These are phyloP conservation scores for Acestrorhynchus altus DNA, from an alignment of 2,797 vertebrate genomes.

Conservation along the genomic window DNA sequence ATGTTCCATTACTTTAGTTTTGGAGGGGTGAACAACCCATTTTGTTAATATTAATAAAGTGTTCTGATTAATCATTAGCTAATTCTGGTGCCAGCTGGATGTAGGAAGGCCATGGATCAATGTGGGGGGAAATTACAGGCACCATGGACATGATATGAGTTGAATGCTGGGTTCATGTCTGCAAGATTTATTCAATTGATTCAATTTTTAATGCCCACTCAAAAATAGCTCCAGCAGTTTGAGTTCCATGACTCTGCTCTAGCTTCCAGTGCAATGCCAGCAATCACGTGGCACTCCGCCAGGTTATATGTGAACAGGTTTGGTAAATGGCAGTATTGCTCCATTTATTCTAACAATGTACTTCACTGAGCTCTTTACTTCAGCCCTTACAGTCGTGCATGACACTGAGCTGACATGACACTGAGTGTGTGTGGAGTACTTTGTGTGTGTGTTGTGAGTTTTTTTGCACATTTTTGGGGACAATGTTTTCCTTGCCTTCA, in stretches of 20 bases:
- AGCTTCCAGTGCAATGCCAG: conserved; percentile 4
- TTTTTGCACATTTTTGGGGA: no score
- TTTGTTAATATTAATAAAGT: conserved; percentile 50
- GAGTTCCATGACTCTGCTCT: background rate
- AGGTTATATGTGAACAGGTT: conserved; percentile 1
- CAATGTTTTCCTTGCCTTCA: no score
- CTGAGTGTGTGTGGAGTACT: no score
- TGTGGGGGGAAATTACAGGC: conserved; percentile 47
- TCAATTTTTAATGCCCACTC: conserved; percentile 50
- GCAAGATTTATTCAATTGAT: conserved; percentile 58
- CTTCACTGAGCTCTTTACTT: conserved; percentile 1
- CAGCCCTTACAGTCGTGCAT: background rate
- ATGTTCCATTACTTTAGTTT: background rate
- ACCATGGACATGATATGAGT: conserved; percentile 23
- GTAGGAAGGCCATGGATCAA: background rate
- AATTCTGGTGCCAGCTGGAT: conserved; percentile 44
- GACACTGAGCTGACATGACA: background rate
- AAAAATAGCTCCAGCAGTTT: conserved; percentile 47
- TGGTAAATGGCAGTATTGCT: background rate
- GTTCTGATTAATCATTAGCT: conserved; percentile 51
- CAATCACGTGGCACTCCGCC: conserved; percentile 15
- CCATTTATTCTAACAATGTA: conserved; percentile 6
- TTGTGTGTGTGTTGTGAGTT: no score
- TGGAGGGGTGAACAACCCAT: background rate
- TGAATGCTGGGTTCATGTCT: conserved; percentile 40